These are phyloP conservation scores for Emydura subglobosa DNA, from an alignment of 2,113 vertebrate genomes.

Conservation along the genomic window DNA sequence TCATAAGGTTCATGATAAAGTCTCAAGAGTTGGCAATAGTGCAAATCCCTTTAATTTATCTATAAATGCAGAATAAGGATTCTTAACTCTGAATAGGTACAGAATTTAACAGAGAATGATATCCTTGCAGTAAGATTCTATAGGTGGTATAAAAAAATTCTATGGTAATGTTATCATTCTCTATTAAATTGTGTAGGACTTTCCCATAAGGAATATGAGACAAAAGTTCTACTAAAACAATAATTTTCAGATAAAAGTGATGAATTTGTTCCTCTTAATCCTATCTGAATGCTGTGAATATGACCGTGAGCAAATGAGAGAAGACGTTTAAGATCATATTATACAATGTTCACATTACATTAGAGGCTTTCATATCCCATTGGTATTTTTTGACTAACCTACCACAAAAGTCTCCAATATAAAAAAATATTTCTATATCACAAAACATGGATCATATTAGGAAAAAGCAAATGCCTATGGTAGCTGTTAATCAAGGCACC, in stretches of 20 bases:
- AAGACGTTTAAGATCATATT: accelerated
- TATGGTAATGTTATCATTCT: background rate
- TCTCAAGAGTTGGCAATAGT: background rate
- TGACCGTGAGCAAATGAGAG: background rate
- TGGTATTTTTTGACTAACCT: background rate
- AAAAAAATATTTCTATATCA: background rate
- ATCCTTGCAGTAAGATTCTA: background rate
- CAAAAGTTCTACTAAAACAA: background rate
- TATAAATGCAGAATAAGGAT: background rate
- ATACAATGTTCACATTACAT: background rate
- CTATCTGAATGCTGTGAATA: background rate
- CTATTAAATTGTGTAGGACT: background rate
- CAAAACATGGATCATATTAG: conserved; percentile 3
- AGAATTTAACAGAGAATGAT: background rate
- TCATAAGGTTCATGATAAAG: accelerated
- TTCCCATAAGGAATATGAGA: background rate
- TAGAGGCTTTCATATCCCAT: background rate
- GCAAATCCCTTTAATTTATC: background rate
- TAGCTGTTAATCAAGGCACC: background rate
- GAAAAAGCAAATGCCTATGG: background rate
- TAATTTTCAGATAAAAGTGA: background rate
- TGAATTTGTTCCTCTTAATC: background rate
- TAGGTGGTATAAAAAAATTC: background rate
- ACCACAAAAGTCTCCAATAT: background rate
- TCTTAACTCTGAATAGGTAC: background rate